Evolutionary conservation across 2,888 invertebrate genomes (phyloP).

Genomic region (Schizaphis graminum): DNA sequence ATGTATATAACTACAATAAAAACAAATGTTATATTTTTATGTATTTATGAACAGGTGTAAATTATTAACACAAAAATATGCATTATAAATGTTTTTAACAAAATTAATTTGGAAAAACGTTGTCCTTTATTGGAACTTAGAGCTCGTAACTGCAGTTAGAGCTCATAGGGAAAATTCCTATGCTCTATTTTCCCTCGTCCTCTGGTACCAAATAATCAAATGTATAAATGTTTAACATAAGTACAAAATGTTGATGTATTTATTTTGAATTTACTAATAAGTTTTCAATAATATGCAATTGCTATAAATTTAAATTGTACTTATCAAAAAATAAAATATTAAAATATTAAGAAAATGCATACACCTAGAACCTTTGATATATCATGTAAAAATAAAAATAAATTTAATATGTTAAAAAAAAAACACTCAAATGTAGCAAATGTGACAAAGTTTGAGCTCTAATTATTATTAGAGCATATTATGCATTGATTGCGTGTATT

Average conservation of each 20-base stretch:
- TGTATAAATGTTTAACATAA: not conserved
- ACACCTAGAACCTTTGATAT: not conserved
- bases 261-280: not conserved
- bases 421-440: not conserved
- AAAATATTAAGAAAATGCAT: not conserved
- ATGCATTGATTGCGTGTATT: not conserved
- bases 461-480: no score
- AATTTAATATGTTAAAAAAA: not conserved
- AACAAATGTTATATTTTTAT: not conserved
- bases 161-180: no score
- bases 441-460: not conserved
- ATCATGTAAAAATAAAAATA: not conserved
- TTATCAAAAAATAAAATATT: no score
- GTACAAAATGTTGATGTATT: not conserved
- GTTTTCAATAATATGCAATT: no score
- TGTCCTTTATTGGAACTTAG: no score
- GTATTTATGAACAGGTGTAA: not conserved
- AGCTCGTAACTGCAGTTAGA: no score
- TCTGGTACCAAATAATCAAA: not conserved
- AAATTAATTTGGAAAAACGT: not conserved
- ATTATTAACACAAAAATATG: not conserved
- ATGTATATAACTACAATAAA: not conserved
- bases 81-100: not conserved
- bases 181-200: no score
- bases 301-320: not conserved